Percentiles rank a stretch among this genome's conserved stretches.
phyloP scores from a whole-genome alignment of 2,888 invertebrate species.

The Erebia ligea region DNA sequence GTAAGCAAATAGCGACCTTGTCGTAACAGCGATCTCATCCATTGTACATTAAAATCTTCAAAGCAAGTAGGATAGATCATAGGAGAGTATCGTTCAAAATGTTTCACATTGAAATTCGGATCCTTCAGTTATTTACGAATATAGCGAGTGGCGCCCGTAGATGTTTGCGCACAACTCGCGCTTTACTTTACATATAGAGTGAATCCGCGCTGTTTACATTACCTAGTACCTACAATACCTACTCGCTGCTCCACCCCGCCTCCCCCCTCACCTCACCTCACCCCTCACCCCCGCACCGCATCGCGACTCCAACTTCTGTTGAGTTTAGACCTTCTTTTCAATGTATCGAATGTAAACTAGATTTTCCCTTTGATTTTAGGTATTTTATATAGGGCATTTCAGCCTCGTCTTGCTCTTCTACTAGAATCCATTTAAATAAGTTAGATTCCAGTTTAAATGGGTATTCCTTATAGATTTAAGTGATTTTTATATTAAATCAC shows the following conservation, averaged over 20 bases:
- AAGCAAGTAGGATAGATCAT: neutral
- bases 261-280: neutral
- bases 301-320: neutral
- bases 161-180: conserved; percentile 27
- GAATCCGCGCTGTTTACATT: conserved; percentile 33
- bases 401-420: too few relatives aligned
- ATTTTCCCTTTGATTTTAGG: too few relatives aligned
- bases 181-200: conserved; percentile 35
- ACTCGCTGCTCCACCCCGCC: neutral
- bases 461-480: too few relatives aligned
- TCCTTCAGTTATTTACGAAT: conserved; percentile 18
- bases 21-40: too few relatives aligned
- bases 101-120: conserved; percentile 6
- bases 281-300: neutral
- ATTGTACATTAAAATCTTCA: neutral
- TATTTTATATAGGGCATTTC: too few relatives aligned
- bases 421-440: too few relatives aligned
- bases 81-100: neutral
- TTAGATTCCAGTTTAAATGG: too few relatives aligned
- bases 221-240: conserved; percentile 20
- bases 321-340: neutral
- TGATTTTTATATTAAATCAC: too few relatives aligned
- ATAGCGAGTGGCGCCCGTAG: conserved; percentile 27
- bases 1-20: too few relatives aligned
- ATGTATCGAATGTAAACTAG: neutral